phyloP scores from a whole-genome alignment of 2,797 vertebrate genomes.

The Typhlichthys eigenmanni region DNA sequence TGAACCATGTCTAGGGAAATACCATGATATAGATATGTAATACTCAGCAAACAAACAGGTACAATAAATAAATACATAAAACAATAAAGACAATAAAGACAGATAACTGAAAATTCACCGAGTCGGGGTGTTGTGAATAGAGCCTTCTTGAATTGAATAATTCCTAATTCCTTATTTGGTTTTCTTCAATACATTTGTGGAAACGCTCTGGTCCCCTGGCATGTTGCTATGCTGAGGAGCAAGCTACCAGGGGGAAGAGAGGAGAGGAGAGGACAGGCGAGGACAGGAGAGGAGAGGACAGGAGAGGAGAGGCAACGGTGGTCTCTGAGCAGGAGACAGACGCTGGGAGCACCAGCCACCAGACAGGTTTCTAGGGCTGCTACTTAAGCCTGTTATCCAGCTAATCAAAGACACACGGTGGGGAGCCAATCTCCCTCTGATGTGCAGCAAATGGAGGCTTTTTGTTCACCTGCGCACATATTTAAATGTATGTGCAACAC shows the following conservation, averaged over 20 bases:
- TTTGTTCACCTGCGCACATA: slow-evolving; percentile 8
- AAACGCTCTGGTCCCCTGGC: slow-evolving; percentile 62
- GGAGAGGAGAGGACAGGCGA: slow-evolving; percentile 44
- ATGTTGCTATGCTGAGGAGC: slow-evolving; percentile 69
- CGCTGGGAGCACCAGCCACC: slow-evolving; percentile 30
- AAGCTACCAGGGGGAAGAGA: slow-evolving; percentile 41
- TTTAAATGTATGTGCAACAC: slow-evolving; percentile 5
- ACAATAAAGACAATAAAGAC: slow-evolving; percentile 6
- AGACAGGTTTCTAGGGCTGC: slow-evolving; percentile 40
- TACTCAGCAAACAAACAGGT: too few species aligned
- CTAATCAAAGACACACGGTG: slow-evolving; percentile 67
- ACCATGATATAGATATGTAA: too few species aligned
- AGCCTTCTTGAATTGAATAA: slow-evolving; percentile 66
- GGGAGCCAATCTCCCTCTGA: slow-evolving; percentile 69
- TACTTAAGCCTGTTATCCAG: slow-evolving; percentile 51
- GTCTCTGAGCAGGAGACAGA: slow-evolving; percentile 43
- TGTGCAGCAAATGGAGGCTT: slow-evolving; percentile 42
- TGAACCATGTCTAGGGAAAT: too few species aligned
- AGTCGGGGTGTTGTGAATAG: slow-evolving; percentile 29
- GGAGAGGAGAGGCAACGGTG: not conserved
- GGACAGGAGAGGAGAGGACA: slow-evolving; percentile 34
- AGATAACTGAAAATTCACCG: slow-evolving; percentile 19
- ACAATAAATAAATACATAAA: too few species aligned
- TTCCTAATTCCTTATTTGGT: slow-evolving; percentile 53
- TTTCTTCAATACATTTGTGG: slow-evolving; percentile 62